Conservation (phyloP, 2,888 invertebrate genomes). For the Himalopsyche japonica region DNA sequence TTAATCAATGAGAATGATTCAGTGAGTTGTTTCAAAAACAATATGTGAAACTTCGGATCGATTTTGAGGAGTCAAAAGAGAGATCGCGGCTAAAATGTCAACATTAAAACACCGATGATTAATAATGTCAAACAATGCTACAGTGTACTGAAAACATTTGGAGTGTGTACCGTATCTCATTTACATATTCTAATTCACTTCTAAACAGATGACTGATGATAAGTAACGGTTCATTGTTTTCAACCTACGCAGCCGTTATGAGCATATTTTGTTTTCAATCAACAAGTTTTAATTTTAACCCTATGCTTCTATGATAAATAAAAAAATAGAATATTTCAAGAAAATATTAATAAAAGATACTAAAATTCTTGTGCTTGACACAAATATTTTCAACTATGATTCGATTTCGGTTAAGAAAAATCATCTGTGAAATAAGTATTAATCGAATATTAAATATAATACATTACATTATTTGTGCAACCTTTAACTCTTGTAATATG, state of each 20-base stretch:
- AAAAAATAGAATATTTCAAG: no score
- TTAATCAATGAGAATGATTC: background rate
- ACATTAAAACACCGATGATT: background rate
- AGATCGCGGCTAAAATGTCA: background rate
- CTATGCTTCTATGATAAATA: background rate
- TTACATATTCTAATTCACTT: conserved; percentile 10
- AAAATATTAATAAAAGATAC: no score
- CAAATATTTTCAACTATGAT: no score
- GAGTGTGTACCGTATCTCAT: conserved; percentile 1
- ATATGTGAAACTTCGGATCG: background rate
- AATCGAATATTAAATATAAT: no score
- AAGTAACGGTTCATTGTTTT: conserved; percentile 29
- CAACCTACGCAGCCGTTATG: conserved; percentile 10
- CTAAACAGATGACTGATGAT: conserved; percentile 27
- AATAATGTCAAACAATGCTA: background rate
- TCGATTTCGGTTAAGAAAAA: no score
- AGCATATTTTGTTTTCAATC: background rate
- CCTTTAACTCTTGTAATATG: no score
- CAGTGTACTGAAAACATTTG: background rate
- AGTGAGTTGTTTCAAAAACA: background rate
- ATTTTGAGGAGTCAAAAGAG: background rate
- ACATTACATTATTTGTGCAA: no score
- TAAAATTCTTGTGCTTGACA: no score
- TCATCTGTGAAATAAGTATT: no score
- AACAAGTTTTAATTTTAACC: background rate